Base-by-base conservation (phyloP, 2,113 vertebrate species). In the Meriones unguiculatus region DNA sequence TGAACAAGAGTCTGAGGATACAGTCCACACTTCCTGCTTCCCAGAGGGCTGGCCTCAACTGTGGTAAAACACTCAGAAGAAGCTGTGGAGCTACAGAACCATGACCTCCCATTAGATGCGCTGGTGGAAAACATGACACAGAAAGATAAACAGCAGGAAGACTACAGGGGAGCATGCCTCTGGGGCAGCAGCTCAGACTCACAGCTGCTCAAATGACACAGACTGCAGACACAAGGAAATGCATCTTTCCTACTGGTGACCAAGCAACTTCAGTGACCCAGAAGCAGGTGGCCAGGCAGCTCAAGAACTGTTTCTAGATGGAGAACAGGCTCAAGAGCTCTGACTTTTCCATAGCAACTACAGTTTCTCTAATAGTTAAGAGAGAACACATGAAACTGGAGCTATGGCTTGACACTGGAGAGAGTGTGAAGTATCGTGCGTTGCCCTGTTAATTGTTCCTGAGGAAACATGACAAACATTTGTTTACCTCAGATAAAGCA, bases 61-160 rank as follows among this genome's bases (percentile, higher is more conserved):
- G 70, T 41, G 54, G 65, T 73, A 87, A 92, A 96, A 92, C 52
- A 84, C 81, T 92, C 80, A 4, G 35, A 88, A 67, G 85, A 76
- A 90, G 62, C 54, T 24, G 59, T 46, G 3, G 7, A 96, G 87
- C 35, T 10, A 46, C 92, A 50, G 65, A 87, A 65, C 90, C 67
- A 10, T 92, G 97, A 89, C 94, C 87, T 78, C 94, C 75, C 88
- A 90, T 94, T 93, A 95, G 86, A 78, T 52, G n/a, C 2, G 2
- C 86, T 62, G 57, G 88, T 92, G 25, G 28, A 85, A 97, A 95
- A 78, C 93, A 90, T 1, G 54, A 80, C 92, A 46, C 22, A 28
- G 35, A 41, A 77, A 82, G 81, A 87, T 35, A 52, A 87, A 93
- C 70, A 76, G 52, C 89, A 52, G 59, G 78, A 52, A 17, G n/a